Percentiles rank a stretch among this genome's conserved stretches.
Evolutionary conservation across 2,113 vertebrate species (phyloP).

Genomic region (Glaucidium brasilianum): DNA sequence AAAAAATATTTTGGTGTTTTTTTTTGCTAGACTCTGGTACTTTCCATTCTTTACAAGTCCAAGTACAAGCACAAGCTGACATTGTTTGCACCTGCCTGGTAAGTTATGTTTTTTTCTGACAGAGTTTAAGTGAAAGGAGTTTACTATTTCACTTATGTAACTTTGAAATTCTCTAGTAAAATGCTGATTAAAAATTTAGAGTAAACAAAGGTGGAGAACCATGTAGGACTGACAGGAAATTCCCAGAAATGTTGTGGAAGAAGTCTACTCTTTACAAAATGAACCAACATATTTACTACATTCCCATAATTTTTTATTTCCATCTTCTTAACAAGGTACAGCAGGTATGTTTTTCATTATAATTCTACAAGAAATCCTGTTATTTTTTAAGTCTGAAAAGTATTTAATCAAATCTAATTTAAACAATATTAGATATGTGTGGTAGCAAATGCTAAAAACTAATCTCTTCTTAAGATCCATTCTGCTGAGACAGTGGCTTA

Average conservation of each 20-base stretch:
- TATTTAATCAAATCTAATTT: neutral
- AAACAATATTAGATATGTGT: neutral
- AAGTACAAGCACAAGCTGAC: neutral
- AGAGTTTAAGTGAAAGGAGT: neutral
- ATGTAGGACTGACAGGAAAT: neutral
- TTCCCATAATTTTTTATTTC: neutral
- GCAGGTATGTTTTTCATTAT: neutral
- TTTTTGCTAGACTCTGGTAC: neutral
- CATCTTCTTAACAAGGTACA: neutral
- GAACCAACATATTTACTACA: neutral
- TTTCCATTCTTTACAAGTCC: neutral
- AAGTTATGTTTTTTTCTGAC: neutral
- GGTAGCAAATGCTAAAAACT: neutral
- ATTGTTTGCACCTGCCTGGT: neutral
- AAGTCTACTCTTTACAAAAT: neutral
- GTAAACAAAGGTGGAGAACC: neutral
- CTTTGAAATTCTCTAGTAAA: neutral
- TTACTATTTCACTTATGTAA: neutral
- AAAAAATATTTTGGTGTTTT: neutral
- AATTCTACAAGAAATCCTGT: neutral
- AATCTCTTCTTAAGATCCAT: neutral
- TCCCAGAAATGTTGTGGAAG: neutral
- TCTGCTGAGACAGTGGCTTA: neutral
- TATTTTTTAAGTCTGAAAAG: slow-evolving; percentile 3
- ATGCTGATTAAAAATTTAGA: neutral